A percentile compares a stretch with the other conserved stretches of the same genome.
Conservation (phyloP, 2,797 vertebrate genomes). For the Artibeus lituratus region DNA sequence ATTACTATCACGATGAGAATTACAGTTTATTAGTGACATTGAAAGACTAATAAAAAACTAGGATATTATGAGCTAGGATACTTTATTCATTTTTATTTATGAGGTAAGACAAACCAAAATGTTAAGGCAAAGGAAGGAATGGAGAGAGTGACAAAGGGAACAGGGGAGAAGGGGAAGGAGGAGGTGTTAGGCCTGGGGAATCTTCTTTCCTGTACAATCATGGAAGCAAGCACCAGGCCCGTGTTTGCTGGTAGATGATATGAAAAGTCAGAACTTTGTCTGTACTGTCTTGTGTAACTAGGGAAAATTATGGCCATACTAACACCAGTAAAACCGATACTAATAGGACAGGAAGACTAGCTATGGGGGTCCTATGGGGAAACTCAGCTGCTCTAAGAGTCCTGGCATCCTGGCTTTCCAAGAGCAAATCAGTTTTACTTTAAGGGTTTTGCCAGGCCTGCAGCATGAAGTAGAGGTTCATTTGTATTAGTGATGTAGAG, state of each 20-base stretch:
- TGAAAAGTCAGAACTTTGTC: neutral
- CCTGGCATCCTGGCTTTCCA: neutral
- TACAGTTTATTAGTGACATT: neutral
- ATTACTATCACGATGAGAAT: neutral
- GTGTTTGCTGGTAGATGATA: neutral
- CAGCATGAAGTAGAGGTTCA: neutral
- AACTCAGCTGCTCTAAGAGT: neutral
- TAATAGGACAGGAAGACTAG: neutral
- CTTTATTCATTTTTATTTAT: neutral
- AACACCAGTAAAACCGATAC: neutral
- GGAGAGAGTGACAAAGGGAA: neutral
- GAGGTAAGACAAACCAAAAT: neutral
- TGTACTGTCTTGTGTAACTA: neutral
- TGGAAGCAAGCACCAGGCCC: neutral
- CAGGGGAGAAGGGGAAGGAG: neutral
- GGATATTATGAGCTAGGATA: neutral
- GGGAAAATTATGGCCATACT: neutral
- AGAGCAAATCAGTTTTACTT: neutral
- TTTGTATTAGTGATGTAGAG: no score
- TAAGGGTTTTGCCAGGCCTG: neutral
- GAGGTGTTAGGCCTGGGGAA: neutral
- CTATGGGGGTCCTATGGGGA: fast-evolving
- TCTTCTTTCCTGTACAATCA: neutral
- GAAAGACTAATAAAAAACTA: neutral
- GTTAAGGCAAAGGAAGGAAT: neutral